phyloP scores from a whole-genome alignment of 2,113 vertebrate species.

The Isichthys henryi region DNA sequence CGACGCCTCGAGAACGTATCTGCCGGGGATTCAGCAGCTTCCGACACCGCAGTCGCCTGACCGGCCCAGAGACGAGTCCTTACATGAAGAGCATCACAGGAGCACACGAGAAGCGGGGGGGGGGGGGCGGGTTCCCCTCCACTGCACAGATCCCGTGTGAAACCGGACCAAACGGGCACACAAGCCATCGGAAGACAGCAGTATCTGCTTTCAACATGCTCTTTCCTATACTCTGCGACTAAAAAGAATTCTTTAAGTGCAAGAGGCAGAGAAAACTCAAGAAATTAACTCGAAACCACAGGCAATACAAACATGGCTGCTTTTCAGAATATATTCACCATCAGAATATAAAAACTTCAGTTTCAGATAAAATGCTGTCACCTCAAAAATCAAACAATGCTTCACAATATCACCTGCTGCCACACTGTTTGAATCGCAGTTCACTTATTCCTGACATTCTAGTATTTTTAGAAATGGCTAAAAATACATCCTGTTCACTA shows the following conservation, averaged over 20 bases:
- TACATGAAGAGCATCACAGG: conserved; percentile 8
- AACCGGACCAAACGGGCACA: conserved; percentile 9
- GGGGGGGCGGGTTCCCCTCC: neutral
- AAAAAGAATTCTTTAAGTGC: neutral
- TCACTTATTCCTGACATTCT: neutral
- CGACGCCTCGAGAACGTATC: neutral
- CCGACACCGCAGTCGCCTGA: neutral
- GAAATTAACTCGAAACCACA: neutral
- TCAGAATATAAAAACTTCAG: neutral
- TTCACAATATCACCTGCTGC: neutral
- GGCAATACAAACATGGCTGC: neutral
- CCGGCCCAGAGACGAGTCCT: conserved; percentile 15
- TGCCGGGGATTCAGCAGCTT: neutral
- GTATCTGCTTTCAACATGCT: neutral
- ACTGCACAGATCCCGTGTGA: neutral
- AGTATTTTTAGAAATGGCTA: conserved; percentile 18
- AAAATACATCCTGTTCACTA: conserved; percentile 10
- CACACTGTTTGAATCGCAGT: neutral
- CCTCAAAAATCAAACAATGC: neutral
- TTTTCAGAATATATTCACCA: neutral
- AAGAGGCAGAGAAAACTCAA: neutral
- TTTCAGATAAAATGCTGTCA: neutral
- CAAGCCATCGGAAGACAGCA: neutral
- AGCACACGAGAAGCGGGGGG: conserved; percentile 1
- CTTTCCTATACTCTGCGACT: neutral